These are phyloP conservation scores for Arge pagana DNA, from an alignment of 2,888 invertebrate genomes.

Conservation along the genomic window DNA sequence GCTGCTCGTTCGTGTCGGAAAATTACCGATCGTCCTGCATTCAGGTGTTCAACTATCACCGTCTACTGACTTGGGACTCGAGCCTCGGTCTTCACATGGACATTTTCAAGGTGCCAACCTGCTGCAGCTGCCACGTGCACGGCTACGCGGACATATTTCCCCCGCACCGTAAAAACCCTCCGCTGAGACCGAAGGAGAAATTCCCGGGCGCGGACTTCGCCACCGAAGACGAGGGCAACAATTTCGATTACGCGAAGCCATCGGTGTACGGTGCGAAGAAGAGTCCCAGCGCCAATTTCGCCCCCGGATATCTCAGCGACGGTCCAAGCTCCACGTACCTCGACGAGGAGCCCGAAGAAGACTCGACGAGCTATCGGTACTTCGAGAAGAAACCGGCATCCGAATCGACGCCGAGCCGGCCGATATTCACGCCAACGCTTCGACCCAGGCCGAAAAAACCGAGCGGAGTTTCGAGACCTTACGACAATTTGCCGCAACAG, in stretches of 20 bases:
- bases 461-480: conserved; percentile 40
- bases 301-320: conserved; percentile 29
- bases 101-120: conserved; percentile 82
- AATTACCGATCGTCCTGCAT: conserved; percentile 80
- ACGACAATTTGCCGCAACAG: conserved; percentile 53
- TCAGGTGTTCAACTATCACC: conserved; percentile 83
- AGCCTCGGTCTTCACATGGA: conserved; percentile 81
- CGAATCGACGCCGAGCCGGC: conserved; percentile 39
- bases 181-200: conserved; percentile 61
- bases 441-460: conserved; percentile 46
- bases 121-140: conserved; percentile 81
- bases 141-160: conserved; percentile 74
- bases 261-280: conserved; percentile 22
- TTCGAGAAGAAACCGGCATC: conserved; percentile 37
- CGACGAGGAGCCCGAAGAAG: conserved; percentile 19
- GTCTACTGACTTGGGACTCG: conserved; percentile 81
- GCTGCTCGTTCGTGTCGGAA: conserved; percentile 79
- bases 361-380: conserved; percentile 28
- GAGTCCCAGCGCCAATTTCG: conserved; percentile 31
- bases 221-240: conserved; percentile 41
- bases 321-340: not conserved
- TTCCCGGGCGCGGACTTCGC: conserved; percentile 64
- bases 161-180: conserved; percentile 63
- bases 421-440: conserved; percentile 36
- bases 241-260: conserved; percentile 34